Percentiles rank a stretch among this genome's conserved stretches.
phyloP scores from a whole-genome alignment of 2,888 invertebrate genomes.

The Calameuta pallipes region DNA sequence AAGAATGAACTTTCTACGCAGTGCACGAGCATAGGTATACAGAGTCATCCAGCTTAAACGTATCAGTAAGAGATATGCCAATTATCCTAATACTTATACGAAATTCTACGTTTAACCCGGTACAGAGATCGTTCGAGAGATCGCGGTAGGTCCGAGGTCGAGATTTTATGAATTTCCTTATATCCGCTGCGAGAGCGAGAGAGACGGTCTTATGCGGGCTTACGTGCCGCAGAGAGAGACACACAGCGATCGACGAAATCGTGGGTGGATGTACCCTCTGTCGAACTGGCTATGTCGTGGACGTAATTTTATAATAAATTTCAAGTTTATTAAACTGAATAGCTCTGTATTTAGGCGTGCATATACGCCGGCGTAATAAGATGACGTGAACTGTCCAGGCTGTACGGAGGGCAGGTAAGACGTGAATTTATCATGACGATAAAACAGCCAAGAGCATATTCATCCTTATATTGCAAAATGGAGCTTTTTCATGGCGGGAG shows the following conservation, averaged over 20 bases:
- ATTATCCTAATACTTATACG: background rate
- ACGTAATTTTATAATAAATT: background rate
- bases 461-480: background rate
- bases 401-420: background rate
- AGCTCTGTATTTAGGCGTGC: background rate
- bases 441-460: background rate
- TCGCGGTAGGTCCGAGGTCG: background rate
- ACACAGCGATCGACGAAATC: background rate
- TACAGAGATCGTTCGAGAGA: background rate
- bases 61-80: background rate
- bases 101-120: background rate
- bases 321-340: background rate
- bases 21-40: constrained; percentile 4
- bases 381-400: background rate
- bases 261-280: background rate
- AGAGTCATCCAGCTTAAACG: background rate
- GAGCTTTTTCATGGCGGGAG: background rate
- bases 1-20: constrained; percentile 19
- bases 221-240: background rate
- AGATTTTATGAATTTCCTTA: background rate
- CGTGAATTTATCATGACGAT: background rate
- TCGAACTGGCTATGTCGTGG: background rate
- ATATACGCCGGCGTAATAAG: background rate
- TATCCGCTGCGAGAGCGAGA: background rate
- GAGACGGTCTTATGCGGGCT: background rate